A percentile compares a stretch with the other conserved stretches of the same genome.
Evolutionary conservation across 1,140 invertebrate genomes (phyloP).

Genomic region (Drosophila truncata): DNA sequence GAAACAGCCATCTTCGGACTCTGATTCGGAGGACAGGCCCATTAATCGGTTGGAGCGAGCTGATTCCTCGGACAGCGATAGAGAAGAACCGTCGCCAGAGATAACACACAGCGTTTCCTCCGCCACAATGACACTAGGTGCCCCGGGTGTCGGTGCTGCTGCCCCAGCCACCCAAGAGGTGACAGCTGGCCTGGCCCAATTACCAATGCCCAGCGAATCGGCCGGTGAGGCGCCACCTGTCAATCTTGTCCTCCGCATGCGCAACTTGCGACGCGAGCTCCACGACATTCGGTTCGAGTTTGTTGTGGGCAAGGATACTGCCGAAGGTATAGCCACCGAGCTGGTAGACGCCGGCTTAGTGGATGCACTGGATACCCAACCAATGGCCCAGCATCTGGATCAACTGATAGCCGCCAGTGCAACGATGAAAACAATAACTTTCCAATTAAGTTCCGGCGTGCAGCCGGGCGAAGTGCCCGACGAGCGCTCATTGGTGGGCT

Average conservation of each 20-base stretch:
- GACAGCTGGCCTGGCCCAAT: constrained; percentile 62
- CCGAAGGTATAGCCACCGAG: constrained; percentile 97
- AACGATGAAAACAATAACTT: constrained; percentile 91
- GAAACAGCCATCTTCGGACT: constrained; percentile 82
- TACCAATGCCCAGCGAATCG: constrained; percentile 62
- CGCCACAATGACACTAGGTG: constrained; percentile 61
- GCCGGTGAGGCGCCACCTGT: constrained; percentile 84
- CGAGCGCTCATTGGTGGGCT: constrained; percentile 97
- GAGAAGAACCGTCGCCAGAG: constrained; percentile 76
- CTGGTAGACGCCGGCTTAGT: constrained; percentile 97
- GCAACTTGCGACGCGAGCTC: constrained; percentile 95
- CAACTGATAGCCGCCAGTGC: constrained; percentile 93
- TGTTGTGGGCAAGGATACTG: constrained; percentile 95
- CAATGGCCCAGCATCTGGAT: constrained; percentile 96
- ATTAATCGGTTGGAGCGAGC: constrained; percentile 87
- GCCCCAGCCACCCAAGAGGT: constrained; percentile 52
- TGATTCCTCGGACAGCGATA: constrained; percentile 87
- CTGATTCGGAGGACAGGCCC: constrained; percentile 86
- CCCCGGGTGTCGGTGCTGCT: background rate
- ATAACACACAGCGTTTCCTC: constrained; percentile 71
- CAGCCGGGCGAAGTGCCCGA: constrained; percentile 94
- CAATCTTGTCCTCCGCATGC: constrained; percentile 93
- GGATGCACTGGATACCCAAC: constrained; percentile 94
- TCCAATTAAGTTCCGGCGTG: constrained; percentile 91
- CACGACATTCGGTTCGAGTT: constrained; percentile 99